These are phyloP conservation scores for Steatornis caripensis DNA, from an alignment of 2,113 vertebrate genomes.

Conservation along the genomic window DNA sequence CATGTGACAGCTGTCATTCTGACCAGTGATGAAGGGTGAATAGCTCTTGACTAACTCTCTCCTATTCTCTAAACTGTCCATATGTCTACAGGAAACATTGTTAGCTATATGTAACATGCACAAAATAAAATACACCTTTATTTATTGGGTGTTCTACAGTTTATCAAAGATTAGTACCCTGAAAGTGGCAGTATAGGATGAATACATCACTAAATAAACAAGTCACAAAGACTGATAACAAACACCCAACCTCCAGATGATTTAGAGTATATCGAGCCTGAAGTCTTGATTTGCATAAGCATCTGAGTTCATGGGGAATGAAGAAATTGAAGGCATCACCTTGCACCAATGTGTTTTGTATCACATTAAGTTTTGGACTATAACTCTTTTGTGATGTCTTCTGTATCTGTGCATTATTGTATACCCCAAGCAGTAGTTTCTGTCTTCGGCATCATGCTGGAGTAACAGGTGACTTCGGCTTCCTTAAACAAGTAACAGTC, in stretches of 20 bases:
- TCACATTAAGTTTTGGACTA: background rate
- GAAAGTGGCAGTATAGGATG: background rate
- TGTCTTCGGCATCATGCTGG: background rate
- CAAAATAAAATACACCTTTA: background rate
- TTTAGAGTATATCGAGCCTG: background rate
- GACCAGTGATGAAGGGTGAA: background rate
- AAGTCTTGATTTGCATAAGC: background rate
- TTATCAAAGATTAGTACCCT: background rate
- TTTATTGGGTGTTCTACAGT: background rate
- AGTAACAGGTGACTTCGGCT: background rate
- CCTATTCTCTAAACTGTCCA: background rate
- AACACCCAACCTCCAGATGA: background rate
- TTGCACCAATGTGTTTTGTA: background rate
- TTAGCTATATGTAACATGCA: background rate
- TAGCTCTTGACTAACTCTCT: background rate
- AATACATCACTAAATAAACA: background rate
- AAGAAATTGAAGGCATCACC: background rate
- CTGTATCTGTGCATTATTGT: background rate
- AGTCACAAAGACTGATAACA: background rate
- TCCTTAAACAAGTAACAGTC: background rate
- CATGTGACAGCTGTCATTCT: background rate
- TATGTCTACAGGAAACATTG: background rate
- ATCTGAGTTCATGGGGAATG: background rate
- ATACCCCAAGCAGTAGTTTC: background rate
- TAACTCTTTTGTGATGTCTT: background rate